Evolutionary conservation across 2,113 vertebrate species (phyloP), one percentile per base, ranked within the genome.

Genomic region (Chloropsis cyanopogon): DNA sequence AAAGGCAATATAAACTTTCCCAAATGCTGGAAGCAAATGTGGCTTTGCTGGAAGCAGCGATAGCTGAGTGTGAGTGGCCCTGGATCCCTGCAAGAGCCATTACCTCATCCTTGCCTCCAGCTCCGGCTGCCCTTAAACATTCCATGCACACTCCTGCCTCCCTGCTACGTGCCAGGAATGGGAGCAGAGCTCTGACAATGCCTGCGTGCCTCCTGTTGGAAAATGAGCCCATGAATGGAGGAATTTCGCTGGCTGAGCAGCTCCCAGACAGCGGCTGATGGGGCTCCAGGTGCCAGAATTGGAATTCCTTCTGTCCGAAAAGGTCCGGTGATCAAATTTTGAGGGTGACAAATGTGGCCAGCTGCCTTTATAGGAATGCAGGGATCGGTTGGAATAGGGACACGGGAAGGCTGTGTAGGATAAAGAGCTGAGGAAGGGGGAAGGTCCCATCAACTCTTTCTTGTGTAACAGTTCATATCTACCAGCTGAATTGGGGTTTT

Each of bases 71-170:
- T 2, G 18, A 90, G 68, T 6, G 20, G 71, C 87, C 63, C 60
- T 78, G 71, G 69, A 25, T 75, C 44, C 13, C 4, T 44, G 90
- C 25, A 15, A 23, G 86, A 95, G 82, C 75, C 88, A 94, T 97
- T 81, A 88, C 90, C 92, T 97, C 95, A 94, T 71, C 80, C 41
- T 53, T 52, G 60, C 90, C 14, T 17, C 81, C 95, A 68, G 87
- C 68, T 82, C 82, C 1, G 12, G 77, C 82, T 84, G 82, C 73
- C 82, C 79, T 79, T 77, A 41, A 47, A 5, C 56, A 64, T 93
- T 93, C 90, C 13, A 23, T 82, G 95, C 95, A 93, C 94, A n/a
- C 14, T 3, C 35, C 70, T 96, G 50, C 28, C 53, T 93, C 19
- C 66, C 2, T 71, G 66, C 65, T 70, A 3, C 33, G 23, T 82